Evolutionary conservation across 2,113 vertebrate species (phyloP), one percentile per base, ranked within the genome.

Genomic region (Phalacrocorax aristotelis): DNA sequence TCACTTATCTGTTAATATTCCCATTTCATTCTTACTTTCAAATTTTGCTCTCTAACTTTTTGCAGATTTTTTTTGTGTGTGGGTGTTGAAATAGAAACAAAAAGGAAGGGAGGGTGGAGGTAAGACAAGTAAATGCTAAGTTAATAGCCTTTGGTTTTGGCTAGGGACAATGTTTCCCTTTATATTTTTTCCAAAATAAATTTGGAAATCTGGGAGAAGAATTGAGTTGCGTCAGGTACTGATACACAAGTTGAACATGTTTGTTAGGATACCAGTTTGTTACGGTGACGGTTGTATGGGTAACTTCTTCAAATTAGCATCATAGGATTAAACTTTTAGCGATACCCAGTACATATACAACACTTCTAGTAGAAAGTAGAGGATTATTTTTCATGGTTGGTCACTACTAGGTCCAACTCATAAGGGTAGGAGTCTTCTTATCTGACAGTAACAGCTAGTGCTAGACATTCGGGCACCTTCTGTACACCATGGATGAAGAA

Each of bases 401-500:
- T 91, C 30, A 20, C 18, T 66, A 3, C 44, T 6, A 20, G 2
- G 18, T 61, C 25, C 14, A 52, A 0, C 9, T 61, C 8, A 1
- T 29, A 60, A 52, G 32, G 4, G 4, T 38, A 46, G 23, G 26
- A 89, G 38, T 69, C 7, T 2, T 71, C 30, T 57, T 13, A 29
- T 57, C 16, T 66, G 49, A 15, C 51, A 40, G 9, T 7, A 80
- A 22, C n/a, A 69, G 23, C 30, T 60, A 22, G 14, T 27, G 23
- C 13, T 57, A 7, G 76, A 60, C 12, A 5, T 46, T n/a, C 22
- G 44, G 4, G 10, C 3, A 1, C 11, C 42, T 74, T 55, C 26
- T 80, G 20, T 65, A 54, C 20, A 11, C 19, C 1, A 0, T 6
- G 20, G 10, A 13, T 23, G 21, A 66, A 34, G n/a, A 86, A 19